Conservation (phyloP, 2,797 vertebrate species). For the Argyrosomus regius region DNA sequence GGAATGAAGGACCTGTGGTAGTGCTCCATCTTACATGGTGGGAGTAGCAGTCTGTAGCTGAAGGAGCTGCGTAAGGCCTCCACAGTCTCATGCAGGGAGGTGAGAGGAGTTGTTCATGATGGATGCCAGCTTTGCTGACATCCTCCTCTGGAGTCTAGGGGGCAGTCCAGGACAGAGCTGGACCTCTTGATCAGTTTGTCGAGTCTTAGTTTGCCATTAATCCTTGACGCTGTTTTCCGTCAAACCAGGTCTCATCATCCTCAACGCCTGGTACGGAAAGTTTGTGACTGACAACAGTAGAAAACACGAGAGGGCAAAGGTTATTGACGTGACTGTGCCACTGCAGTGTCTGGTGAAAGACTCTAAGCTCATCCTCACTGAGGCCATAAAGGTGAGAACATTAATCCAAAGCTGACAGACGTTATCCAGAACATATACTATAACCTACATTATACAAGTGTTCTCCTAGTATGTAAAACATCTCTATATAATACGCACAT, state of each 20-base stretch:
- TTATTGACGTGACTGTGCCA: conserved; percentile 97
- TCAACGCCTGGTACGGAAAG: conserved; percentile 98
- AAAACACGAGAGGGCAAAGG: conserved; percentile 93
- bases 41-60: too few relatives aligned
- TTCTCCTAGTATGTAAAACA: neutral
- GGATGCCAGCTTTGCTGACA: too few relatives aligned
- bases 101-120: too few relatives aligned
- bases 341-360: conserved; percentile 99
- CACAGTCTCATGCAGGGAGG: too few relatives aligned
- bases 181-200: too few relatives aligned
- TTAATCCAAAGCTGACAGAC: neutral
- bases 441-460: neutral
- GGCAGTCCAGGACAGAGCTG: too few relatives aligned
- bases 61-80: too few relatives aligned
- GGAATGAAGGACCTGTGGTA: too few relatives aligned
- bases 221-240: conserved; percentile 5
- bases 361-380: conserved; percentile 98
- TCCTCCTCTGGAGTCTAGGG: too few relatives aligned
- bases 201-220: too few relatives aligned
- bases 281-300: conserved; percentile 97
- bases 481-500: neutral
- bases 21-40: too few relatives aligned
- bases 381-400: conserved; percentile 92
- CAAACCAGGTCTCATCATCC: conserved; percentile 92
- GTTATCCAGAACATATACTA: too few relatives aligned